Evolutionary conservation across 2,888 invertebrate genomes (phyloP).

Genomic region (Eledona agricola): DNA sequence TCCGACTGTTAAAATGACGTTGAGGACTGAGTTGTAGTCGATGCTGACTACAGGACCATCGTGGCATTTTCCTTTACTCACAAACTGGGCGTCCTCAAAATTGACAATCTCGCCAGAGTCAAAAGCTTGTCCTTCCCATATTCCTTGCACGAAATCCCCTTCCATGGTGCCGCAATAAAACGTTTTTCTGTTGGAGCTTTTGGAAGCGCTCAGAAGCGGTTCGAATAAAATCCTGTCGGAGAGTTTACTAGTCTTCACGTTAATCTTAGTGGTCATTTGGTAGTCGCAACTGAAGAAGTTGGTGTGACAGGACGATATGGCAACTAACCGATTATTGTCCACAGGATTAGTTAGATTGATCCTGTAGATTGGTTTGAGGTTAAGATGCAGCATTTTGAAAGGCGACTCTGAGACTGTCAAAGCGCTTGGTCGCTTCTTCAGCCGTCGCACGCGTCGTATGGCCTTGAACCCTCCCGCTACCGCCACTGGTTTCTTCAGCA

Average conservation of each 20-base stretch:
- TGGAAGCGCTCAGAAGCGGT: conserved; percentile 32
- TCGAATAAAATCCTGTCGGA: conserved; percentile 43
- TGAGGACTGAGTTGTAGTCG: conserved; percentile 69
- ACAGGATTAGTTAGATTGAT: conserved; percentile 63
- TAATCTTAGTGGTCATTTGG: conserved; percentile 33
- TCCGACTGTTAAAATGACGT: conserved; percentile 76
- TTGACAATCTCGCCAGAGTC: conserved; percentile 70
- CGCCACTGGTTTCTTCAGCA: conserved; percentile 63
- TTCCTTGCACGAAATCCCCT: conserved; percentile 59
- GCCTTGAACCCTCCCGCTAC: conserved; percentile 54
- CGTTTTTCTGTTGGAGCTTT: not conserved
- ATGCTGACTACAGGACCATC: conserved; percentile 74
- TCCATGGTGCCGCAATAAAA: conserved; percentile 36
- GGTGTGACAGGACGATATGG: conserved; percentile 39
- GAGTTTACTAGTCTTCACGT: conserved; percentile 30
- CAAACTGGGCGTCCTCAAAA: conserved; percentile 69
- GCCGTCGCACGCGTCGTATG: conserved; percentile 60
- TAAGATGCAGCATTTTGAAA: conserved; percentile 68
- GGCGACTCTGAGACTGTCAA: conserved; percentile 70
- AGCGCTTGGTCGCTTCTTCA: conserved; percentile 67
- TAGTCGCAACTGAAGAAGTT: conserved; percentile 37
- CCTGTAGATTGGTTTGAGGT: conserved; percentile 72
- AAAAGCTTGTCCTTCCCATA: conserved; percentile 76
- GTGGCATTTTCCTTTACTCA: conserved; percentile 65
- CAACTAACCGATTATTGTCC: conserved; percentile 48